Percentiles rank a stretch among this genome's conserved stretches.
phyloP scores from a whole-genome alignment of 2,888 invertebrate genomes.

The Mayetiola destructor region DNA sequence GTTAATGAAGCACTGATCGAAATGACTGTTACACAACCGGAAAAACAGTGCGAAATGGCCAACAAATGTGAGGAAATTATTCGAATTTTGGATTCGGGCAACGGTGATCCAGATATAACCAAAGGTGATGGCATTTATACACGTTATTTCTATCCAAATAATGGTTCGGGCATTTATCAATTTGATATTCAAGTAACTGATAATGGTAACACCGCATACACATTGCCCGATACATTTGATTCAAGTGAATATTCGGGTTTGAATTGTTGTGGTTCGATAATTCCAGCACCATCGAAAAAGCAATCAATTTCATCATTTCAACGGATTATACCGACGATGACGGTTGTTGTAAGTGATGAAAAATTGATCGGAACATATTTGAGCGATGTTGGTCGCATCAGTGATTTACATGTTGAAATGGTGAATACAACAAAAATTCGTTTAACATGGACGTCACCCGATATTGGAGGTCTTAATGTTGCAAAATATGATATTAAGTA shows the following conservation, averaged over 20 bases:
- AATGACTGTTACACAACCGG: constrained; percentile 35
- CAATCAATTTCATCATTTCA: constrained; percentile 39
- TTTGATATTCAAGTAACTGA: constrained; percentile 39
- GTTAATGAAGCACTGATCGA: constrained; percentile 43
- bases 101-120: constrained; percentile 49
- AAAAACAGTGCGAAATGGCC: constrained; percentile 27
- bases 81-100: constrained; percentile 43
- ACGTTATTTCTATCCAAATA: constrained; percentile 40
- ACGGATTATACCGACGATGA: constrained; percentile 37
- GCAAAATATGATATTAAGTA: constrained; percentile 40
- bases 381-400: constrained; percentile 35
- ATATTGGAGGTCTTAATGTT: constrained; percentile 39
- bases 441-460: constrained; percentile 46
- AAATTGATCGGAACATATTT: constrained; percentile 25
- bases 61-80: constrained; percentile 31
- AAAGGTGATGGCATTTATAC: constrained; percentile 51
- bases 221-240: constrained; percentile 29
- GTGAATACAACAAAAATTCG: constrained; percentile 37
- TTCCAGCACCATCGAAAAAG: constrained; percentile 36
- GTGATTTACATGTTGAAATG: constrained; percentile 39
- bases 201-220: constrained; percentile 41
- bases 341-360: constrained; percentile 33
- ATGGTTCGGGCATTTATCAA: constrained; percentile 37
- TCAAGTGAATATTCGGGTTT: constrained; percentile 15
- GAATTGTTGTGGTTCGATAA: constrained; percentile 41